phyloP scores from a whole-genome alignment of 2,113 vertebrate species.

The Lipophrys pholis region DNA sequence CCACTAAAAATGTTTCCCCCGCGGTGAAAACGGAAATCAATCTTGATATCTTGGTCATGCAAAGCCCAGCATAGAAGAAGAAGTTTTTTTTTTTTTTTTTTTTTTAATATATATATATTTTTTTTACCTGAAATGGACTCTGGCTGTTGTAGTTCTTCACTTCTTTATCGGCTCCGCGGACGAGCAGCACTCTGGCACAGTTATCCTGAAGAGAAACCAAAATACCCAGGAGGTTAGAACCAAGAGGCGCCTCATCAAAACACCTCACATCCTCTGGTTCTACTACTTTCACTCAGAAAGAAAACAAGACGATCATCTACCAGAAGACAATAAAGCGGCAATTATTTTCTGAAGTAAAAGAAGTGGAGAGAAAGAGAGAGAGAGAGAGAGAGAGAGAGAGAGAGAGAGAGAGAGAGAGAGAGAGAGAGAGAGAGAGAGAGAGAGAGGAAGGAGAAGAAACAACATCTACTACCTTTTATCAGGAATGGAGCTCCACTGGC shows the following conservation, averaged over 20 bases:
- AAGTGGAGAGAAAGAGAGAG: too few relatives aligned
- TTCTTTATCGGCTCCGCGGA: slow-evolving; percentile 93
- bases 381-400: too few relatives aligned
- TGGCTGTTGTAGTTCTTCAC: slow-evolving; percentile 97
- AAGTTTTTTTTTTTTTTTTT: too few relatives aligned
- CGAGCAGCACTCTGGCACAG: slow-evolving; percentile 92
- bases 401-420: too few relatives aligned
- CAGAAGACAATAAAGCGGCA: slow-evolving; percentile 25
- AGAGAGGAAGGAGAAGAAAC: slow-evolving; percentile 2
- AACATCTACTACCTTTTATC: slow-evolving; percentile 48
- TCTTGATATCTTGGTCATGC: too few relatives aligned
- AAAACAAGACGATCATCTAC: slow-evolving; percentile 19
- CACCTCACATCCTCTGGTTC: not conserved
- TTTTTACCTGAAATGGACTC: slow-evolving; percentile 96
- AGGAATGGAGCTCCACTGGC: slow-evolving; percentile 47
- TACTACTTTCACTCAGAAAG: slow-evolving; percentile 48
- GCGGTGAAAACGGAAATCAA: not conserved
- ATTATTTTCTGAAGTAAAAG: slow-evolving; percentile 30
- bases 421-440: too few relatives aligned
- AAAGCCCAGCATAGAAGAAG: too few relatives aligned
- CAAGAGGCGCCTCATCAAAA: too few relatives aligned
- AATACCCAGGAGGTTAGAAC: not conserved
- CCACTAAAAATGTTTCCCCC: slow-evolving; percentile 21
- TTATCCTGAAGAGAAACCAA: slow-evolving; percentile 86
- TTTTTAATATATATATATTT: too few relatives aligned